These are phyloP conservation scores for Etheostoma perlongum DNA, from an alignment of 2,797 vertebrate species.

Conservation along the genomic window DNA sequence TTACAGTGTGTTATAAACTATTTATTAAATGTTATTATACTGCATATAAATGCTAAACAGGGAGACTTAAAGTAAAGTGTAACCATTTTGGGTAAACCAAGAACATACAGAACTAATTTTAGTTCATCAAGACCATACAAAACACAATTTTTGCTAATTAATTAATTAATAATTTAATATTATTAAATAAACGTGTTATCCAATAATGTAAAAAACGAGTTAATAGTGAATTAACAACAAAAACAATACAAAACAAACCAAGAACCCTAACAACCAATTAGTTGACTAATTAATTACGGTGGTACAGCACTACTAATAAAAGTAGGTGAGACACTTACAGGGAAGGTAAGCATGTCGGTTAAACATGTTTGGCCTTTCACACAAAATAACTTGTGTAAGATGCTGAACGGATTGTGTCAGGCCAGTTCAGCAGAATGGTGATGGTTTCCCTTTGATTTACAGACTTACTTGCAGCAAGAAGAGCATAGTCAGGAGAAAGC, in stretches of 20 bases:
- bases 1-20: background rate
- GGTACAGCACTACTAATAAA: no score
- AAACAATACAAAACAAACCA: background rate
- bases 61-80: no score
- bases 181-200: background rate
- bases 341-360: background rate
- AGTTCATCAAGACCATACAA: background rate
- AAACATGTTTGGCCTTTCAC: background rate
- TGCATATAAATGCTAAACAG: background rate
- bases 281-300: background rate
- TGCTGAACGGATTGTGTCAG: constrained; percentile 3
- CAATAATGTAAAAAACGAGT: background rate
- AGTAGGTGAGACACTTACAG: background rate
- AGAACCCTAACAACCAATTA: background rate
- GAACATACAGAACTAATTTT: background rate
- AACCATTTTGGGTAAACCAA: background rate
- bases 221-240: background rate
- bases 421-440: background rate
- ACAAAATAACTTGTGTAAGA: background rate
- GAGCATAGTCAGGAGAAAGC: constrained; percentile 72
- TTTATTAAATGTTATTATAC: background rate
- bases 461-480: constrained; percentile 59
- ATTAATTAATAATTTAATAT: no score
- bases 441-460: constrained; percentile 71
- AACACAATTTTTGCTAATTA: background rate